Base-by-base conservation (phyloP, 1,140 invertebrate genomes). In the Pseudomyrmex pallidus region DNA sequence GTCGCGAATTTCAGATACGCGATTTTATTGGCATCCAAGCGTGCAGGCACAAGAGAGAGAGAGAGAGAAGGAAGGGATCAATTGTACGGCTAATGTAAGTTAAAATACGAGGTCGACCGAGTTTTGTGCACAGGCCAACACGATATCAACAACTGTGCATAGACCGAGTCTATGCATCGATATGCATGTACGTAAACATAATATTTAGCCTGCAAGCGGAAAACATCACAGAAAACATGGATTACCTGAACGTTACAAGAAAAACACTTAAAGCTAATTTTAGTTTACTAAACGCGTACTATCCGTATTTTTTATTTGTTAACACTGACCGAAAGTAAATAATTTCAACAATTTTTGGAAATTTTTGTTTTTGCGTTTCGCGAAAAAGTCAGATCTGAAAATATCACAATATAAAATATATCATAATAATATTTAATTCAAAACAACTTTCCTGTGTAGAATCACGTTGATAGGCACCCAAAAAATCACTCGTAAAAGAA, bases 1-100 rank as follows among this genome's bases (percentile, higher is more conserved):
- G 50, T 54, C 67, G 67, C 48, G 50, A 70, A 70, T 56, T 54
- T 70, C 48, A 68, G 66, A 68, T 68, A 68, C 13, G 20, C 48
- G 22, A 54, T 70, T 70, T 70, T 70, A 54, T 54, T 70, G 15
- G 8, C 50, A 48, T 46, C 17, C n/a, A 54, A 57, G 13, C 17
- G 54, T 20, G 52, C n/a, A n/a, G 15, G 25, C 46, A 52, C 17
- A 22, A 57, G 68, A 20, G n/a, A 10, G 25, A 15, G 22, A 25
- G 22, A 25, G 25, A 25, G 25, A 48, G 25, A 48, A 8, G 15
- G 54, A 84, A 48, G 66, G 15, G 77, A 85, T 74, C 61, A 84
- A 85, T 84, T 74, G 52, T 66, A 20, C 35, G 63, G 66, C 68
- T 77, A 85, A 76, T 68, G n/a, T 73, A 54, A n/a, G n/a, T 84